Percentiles rank a stretch among this genome's conserved stretches.
These are phyloP conservation scores for Leptodactylus fuscus DNA, from an alignment of 2,113 vertebrate species.

Conservation along the genomic window DNA sequence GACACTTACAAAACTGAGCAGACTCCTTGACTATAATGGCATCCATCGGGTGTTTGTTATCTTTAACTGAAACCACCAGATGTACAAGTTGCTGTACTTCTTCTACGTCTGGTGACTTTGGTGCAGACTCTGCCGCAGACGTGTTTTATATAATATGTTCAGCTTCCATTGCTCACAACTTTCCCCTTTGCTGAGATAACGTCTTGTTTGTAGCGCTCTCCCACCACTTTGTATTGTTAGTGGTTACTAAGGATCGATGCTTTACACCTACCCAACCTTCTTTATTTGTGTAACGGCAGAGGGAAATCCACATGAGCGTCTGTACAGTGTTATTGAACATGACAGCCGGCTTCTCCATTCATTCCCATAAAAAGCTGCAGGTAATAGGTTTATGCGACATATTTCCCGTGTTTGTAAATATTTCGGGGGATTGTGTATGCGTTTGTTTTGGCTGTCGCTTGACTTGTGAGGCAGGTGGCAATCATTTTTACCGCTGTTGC, in stretches of 20 bases:
- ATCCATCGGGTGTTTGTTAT: too few relatives aligned
- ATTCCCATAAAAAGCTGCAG: constrained; percentile 23
- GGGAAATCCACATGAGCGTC: not conserved
- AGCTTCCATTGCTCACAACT: not conserved
- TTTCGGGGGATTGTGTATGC: not conserved
- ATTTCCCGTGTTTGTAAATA: not conserved
- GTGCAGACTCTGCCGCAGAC: too few relatives aligned
- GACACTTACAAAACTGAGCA: too few relatives aligned
- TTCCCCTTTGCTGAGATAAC: not conserved
- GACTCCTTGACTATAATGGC: too few relatives aligned
- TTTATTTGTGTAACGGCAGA: not conserved
- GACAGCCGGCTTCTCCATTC: constrained; percentile 28
- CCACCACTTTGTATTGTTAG: constrained; percentile 24
- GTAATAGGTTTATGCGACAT: constrained; percentile 3
- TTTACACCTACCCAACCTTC: constrained; percentile 12
- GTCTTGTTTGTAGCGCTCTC: constrained; percentile 16
- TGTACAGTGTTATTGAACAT: not conserved
- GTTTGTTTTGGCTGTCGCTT: not conserved
- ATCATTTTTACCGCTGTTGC: not conserved
- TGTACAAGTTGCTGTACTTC: too few relatives aligned
- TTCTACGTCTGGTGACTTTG: too few relatives aligned
- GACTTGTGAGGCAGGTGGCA: not conserved
- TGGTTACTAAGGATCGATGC: constrained; percentile 40
- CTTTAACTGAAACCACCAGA: too few relatives aligned
- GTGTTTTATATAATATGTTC: not conserved